A percentile compares a stretch with the other conserved stretches of the same genome.
phyloP scores from a whole-genome alignment of 2,113 vertebrate species.

The Tinamus guttatus region DNA sequence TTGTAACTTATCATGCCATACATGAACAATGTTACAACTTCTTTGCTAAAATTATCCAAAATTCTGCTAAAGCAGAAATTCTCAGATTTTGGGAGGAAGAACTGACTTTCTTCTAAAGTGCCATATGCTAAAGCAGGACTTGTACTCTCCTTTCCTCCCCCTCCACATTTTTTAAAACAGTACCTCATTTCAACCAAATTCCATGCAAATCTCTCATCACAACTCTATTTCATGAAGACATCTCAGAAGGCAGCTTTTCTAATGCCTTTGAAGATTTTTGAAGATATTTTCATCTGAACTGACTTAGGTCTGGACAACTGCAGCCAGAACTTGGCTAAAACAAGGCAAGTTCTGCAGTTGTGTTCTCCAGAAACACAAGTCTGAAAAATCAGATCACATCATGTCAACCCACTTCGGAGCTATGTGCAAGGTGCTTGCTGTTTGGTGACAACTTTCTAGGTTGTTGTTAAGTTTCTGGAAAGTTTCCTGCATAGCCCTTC shows the following conservation, averaged over 20 bases:
- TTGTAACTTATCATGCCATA: not conserved
- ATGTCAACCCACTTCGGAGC: too few relatives aligned
- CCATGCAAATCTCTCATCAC: not conserved
- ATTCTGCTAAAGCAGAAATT: not conserved
- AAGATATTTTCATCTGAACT: not conserved
- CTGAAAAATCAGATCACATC: too few relatives aligned
- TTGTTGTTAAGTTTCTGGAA: not conserved
- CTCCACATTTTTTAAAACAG: not conserved
- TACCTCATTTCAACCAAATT: not conserved
- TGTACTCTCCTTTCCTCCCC: accelerated
- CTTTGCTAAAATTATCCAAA: not conserved
- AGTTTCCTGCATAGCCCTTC: not conserved
- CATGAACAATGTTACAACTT: not conserved
- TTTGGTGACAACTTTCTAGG: too few relatives aligned
- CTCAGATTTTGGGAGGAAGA: not conserved
- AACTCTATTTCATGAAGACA: not conserved
- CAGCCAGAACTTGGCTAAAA: not conserved
- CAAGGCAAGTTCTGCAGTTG: not conserved
- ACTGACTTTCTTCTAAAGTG: not conserved
- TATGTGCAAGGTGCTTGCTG: too few relatives aligned
- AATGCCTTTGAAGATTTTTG: not conserved
- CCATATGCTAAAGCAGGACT: not conserved
- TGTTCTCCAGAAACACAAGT: too few relatives aligned
- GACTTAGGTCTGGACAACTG: not conserved
- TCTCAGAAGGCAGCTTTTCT: not conserved